A percentile compares a stretch with the other conserved stretches of the same genome.
These are phyloP conservation scores for Falco berigora DNA, from an alignment of 2,797 vertebrate genomes.

Conservation along the genomic window DNA sequence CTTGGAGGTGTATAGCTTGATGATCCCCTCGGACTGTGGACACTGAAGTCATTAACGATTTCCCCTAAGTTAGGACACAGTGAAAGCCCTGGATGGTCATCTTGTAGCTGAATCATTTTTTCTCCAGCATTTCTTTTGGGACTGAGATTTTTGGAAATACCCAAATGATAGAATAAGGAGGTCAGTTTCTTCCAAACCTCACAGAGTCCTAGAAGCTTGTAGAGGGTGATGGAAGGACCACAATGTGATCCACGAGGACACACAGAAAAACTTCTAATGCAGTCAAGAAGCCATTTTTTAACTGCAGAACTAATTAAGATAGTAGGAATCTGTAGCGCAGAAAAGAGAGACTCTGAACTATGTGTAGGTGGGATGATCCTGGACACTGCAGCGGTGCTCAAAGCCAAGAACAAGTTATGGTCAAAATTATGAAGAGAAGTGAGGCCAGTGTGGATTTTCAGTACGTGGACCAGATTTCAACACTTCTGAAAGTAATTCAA, in stretches of 20 bases:
- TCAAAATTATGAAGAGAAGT: not conserved
- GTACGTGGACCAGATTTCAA: rapidly evolving
- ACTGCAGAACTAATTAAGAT: not conserved
- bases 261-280: rapidly evolving
- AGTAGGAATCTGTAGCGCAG: not conserved
- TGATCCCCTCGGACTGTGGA: not conserved
- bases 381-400: not conserved
- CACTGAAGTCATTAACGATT: rapidly evolving
- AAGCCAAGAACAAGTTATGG: not conserved
- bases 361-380: rapidly evolving
- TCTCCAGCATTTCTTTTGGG: not conserved
- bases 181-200: not conserved
- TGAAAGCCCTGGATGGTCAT: not conserved
- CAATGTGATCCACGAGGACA: not conserved
- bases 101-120: not conserved
- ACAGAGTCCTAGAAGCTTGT: too few relatives aligned
- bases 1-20: not conserved
- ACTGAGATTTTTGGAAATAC: not conserved
- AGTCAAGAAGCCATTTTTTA: not conserved
- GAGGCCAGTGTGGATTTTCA: not conserved
- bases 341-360: too few relatives aligned
- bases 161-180: not conserved
- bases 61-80: not conserved
- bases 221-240: not conserved
- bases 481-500: not conserved